Evolutionary conservation across 2,113 vertebrate genomes (phyloP), one percentile per base, ranked within the genome.

Genomic region (Turnix velox): DNA sequence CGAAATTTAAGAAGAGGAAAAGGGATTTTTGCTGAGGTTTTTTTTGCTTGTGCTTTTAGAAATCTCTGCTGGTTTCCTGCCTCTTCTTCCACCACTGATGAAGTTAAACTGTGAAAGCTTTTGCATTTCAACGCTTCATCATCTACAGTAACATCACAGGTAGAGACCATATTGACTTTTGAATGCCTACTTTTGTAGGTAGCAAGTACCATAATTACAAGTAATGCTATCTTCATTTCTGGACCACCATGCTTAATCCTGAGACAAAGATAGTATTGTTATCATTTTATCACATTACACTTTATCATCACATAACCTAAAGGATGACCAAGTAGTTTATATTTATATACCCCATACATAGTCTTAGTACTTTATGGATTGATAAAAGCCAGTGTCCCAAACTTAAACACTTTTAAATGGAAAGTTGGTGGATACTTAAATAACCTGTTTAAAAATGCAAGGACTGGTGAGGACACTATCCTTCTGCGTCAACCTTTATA

Each of bases 171-270:
- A 27, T 2, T 17, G 12, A 6, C 37, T 72, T 68, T 65, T 72
- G 37, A 81, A 57, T 72, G 37, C 10, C 51, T 66, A 5, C 10
- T 33, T 62, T 37, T 49, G 22, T 23, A 54, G 27, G 10, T 28
- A 33, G 30, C 3, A 1, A 37, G 31, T 62, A 48, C 0, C 0
- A 1, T 37, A 49, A 66, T 49, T 72, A 30, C 54, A 39, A 65
- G 14, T 55, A 68, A 51, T 0, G 2, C 40, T 28, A 52, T 13
- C 27, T 30, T 69, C 43, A 6, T 16, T 88, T 84, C 33, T 89
- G 40, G 18, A 51, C 22, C 31, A 55, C 14, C 19, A 22, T 22
- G 6, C 16, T 58, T 48, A 58, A 33, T 52, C 17, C 39, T 79
- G 18, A 87, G 25, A 57, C 24, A 79, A 1, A 65, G 17, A 25